Evolutionary conservation across 2,797 vertebrate species (phyloP), one percentile per base, ranked within the genome.

Genomic region (Tenualosa ilisha): DNA sequence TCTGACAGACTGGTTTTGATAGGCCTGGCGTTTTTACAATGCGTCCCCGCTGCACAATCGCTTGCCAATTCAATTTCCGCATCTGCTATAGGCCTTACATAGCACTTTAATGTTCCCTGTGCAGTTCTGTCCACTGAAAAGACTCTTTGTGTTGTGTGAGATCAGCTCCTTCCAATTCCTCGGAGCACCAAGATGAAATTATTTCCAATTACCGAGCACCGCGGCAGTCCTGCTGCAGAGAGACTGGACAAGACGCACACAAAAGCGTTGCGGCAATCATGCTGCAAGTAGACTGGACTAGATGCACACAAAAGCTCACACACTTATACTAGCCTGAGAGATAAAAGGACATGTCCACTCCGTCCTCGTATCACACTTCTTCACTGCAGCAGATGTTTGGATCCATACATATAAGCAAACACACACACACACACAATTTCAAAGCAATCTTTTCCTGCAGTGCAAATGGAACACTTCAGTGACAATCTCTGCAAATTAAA

Each of bases 171-270:
- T 85, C 75, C 49, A 51, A 86, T 86, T 89, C 86, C 88, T 85
- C 40, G 50, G 24, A 85, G 86, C 81, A 91, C 89, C 91, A 87
- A 91, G 93, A 93, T 94, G 87, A 89, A 93, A 94, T 94, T 93
- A 93, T 88, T 92, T 91, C 83, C 91, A 93, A 93, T 94, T 92
- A 92, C 90, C 88, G 83, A n/a, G 88, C 88, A 86, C 92, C 88
- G 89, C 90, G 84, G 82, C 86, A 85, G 90, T 87, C 84, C 86
- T 86, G 86, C 85, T 86, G 85, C 46, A 6, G 17, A 0, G 82
- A 54, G 83, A 50, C 56, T 79, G 82, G 54, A 43, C 84, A 22
- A 20, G 54, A 85, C 65, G 68, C 84, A 84, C 86, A 59, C 84
- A 85, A 82, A 83, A 79, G 72, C 72, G n/a, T n/a, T n/a, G 89